Evolutionary conservation across 2,888 invertebrate genomes (phyloP).

Genomic region (Mesopsocus fuscifrons): DNA sequence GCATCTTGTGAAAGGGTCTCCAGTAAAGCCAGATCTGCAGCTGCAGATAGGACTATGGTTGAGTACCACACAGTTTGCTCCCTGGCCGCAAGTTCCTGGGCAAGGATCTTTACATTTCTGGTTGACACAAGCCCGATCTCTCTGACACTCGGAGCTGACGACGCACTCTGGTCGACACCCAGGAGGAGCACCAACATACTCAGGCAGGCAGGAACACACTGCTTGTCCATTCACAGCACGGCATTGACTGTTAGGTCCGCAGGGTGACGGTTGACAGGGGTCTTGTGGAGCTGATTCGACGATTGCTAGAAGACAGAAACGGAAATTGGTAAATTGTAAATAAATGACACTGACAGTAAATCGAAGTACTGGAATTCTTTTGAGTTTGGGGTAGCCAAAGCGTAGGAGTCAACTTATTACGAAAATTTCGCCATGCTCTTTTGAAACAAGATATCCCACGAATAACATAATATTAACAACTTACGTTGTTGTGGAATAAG

Average conservation of each 20-base stretch:
- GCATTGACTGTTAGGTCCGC: constrained; percentile 67
- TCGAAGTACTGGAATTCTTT: too few species aligned
- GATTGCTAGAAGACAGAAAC: constrained; percentile 9
- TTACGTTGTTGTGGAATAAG: constrained; percentile 23
- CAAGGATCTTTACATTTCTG: constrained; percentile 55
- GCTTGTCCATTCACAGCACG: constrained; percentile 48
- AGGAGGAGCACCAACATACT: constrained; percentile 43
- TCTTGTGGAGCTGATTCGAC: constrained; percentile 15
- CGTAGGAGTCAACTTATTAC: too few species aligned
- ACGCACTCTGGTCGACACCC: constrained; percentile 55
- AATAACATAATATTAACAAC: too few species aligned
- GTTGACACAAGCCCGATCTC: constrained; percentile 43
- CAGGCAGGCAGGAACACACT: constrained; percentile 47
- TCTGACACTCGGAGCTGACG: constrained; percentile 48
- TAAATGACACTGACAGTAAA: too few species aligned
- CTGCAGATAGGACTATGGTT: constrained; percentile 53
- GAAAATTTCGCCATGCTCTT: too few species aligned
- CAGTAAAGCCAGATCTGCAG: constrained; percentile 37
- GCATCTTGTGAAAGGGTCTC: constrained; percentile 46
- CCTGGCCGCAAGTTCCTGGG: constrained; percentile 49
- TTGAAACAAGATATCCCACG: too few species aligned
- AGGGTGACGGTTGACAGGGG: constrained; percentile 60
- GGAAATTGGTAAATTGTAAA: too few species aligned
- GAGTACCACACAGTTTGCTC: constrained; percentile 49
- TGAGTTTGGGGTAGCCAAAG: too few species aligned